Evolutionary conservation across 2,888 invertebrate species (phyloP).

Genomic region (Rotaria sp.): DNA sequence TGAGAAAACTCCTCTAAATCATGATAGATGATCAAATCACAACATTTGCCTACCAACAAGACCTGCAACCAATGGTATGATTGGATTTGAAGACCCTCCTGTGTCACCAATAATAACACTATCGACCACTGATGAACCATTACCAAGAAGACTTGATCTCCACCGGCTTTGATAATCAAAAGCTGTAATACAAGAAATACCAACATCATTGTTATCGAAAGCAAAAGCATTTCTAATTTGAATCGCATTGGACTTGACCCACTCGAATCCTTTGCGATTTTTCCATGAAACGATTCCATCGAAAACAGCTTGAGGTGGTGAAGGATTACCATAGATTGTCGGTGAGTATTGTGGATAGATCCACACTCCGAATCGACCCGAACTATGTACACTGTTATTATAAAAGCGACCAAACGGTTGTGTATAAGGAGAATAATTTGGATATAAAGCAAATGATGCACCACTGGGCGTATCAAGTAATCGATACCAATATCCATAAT

Average conservation of each 20-base stretch:
- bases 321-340: neutral
- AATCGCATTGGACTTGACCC: slow-evolving; percentile 47
- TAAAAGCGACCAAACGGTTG: slow-evolving; percentile 35
- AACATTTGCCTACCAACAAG: neutral
- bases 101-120: slow-evolving; percentile 35
- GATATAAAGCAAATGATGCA: slow-evolving; percentile 13
- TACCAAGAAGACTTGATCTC: too few species aligned
- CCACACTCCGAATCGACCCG: slow-evolving; percentile 39
- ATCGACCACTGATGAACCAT: slow-evolving; percentile 29
- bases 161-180: neutral
- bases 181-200: slow-evolving; percentile 29
- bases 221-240: slow-evolving; percentile 46
- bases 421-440: slow-evolving; percentile 31
- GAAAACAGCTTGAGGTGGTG: slow-evolving; percentile 29
- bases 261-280: slow-evolving; percentile 50
- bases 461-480: slow-evolving; percentile 30
- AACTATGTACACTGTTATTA: slow-evolving; percentile 37
- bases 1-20: too few species aligned
- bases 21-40: neutral
- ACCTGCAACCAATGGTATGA: neutral
- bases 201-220: slow-evolving; percentile 41
- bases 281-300: slow-evolving; percentile 47
- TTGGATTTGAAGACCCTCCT: neutral
- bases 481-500: slow-evolving; percentile 41
- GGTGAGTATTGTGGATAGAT: slow-evolving; percentile 38